Percentiles rank a stretch among this genome's conserved stretches.
Conservation (phyloP, 1,140 invertebrate species). For the Paralvinella palmiformis region DNA sequence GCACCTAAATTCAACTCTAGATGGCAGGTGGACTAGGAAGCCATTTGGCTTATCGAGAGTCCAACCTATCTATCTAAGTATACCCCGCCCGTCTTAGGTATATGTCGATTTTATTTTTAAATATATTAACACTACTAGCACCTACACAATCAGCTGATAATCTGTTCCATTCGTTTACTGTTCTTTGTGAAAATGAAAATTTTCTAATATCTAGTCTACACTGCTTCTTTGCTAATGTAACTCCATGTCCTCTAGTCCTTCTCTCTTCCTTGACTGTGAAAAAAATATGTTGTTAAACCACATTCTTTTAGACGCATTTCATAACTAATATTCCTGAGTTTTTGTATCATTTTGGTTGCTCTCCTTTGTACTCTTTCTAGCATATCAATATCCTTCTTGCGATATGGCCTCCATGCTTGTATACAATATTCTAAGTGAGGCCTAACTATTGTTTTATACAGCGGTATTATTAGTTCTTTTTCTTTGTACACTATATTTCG, state of each 20-base stretch:
- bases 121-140: neutral
- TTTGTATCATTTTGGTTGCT: conserved; percentile 2
- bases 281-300: conserved; percentile 2
- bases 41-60: neutral
- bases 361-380: conserved; percentile 4
- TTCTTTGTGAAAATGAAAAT: neutral
- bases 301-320: conserved; percentile 2
- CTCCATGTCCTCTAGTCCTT: neutral
- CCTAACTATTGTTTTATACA: conserved; percentile 2
- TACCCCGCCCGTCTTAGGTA: neutral
- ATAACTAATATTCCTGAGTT: neutral
- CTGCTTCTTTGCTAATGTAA: conserved; percentile 1
- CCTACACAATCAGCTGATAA: neutral
- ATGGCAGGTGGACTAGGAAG: conserved; percentile 2
- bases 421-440: conserved; percentile 5
- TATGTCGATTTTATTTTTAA: conserved; percentile 3
- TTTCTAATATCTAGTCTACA: conserved; percentile 2
- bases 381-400: neutral
- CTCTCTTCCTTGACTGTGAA: neutral
- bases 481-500: conserved; percentile 4
- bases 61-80: neutral
- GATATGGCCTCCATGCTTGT: conserved; percentile 5
- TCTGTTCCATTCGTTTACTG: conserved; percentile 1
- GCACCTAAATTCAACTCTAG: no score
- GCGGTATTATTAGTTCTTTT: conserved; percentile 2